These are phyloP conservation scores for Erpobdella octoculata DNA, from an alignment of 2,888 invertebrate species.

Conservation along the genomic window DNA sequence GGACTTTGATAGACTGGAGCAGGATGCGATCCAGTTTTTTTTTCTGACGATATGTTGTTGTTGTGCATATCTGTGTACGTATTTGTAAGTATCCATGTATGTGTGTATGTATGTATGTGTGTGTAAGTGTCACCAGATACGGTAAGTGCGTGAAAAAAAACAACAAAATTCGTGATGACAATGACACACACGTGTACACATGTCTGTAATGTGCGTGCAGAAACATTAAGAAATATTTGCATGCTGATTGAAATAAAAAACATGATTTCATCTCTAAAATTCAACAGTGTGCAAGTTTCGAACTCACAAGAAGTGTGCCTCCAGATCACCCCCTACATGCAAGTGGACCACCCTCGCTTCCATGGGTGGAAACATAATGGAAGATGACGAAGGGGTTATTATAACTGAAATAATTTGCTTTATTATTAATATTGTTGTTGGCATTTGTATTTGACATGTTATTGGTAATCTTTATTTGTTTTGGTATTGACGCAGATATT, in stretches of 20 bases:
- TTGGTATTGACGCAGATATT: background rate
- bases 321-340: slow-evolving; percentile 84
- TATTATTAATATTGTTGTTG: background rate
- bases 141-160: background rate
- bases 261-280: background rate
- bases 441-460: background rate
- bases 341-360: slow-evolving; percentile 95
- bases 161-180: no score
- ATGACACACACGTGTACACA: no score
- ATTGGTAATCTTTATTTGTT: background rate
- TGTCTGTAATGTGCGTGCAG: background rate
- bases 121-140: slow-evolving; percentile 25
- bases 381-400: slow-evolving; percentile 79
- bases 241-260: background rate
- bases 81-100: slow-evolving; percentile 25
- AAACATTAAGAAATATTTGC: background rate
- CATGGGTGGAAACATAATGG: slow-evolving; percentile 86
- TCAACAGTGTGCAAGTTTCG: slow-evolving; percentile 81
- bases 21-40: no score
- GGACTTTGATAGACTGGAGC: no score
- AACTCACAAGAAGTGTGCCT: slow-evolving; percentile 87
- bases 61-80: slow-evolving; percentile 25
- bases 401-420: background rate
- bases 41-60: no score
- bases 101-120: slow-evolving; percentile 25